Evolutionary conservation across 2,113 vertebrate genomes (phyloP).

Genomic region (Diadophis punctatus): DNA sequence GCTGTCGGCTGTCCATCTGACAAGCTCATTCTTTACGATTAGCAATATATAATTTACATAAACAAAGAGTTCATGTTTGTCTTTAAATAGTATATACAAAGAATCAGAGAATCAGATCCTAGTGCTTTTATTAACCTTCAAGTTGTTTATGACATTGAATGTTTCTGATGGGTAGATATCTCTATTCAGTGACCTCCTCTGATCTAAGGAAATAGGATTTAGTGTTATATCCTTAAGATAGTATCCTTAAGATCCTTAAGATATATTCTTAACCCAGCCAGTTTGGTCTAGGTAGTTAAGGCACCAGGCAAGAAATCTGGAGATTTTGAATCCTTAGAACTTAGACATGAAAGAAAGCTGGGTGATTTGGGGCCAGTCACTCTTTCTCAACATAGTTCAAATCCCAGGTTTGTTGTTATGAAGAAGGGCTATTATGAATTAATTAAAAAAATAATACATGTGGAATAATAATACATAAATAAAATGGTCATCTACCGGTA

Average conservation of each 20-base stretch:
- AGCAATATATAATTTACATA: neutral
- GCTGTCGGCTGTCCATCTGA: too few relatives aligned
- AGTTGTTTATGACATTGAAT: neutral
- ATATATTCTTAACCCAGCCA: neutral
- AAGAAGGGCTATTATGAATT: neutral
- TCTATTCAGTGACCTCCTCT: neutral
- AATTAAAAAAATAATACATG: too few relatives aligned
- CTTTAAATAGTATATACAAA: neutral
- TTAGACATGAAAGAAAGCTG: neutral
- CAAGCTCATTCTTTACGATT: neutral
- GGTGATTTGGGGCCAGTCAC: neutral
- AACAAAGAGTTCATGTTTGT: neutral
- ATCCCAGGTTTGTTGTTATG: neutral
- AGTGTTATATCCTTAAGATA: neutral
- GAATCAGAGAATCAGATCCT: neutral
- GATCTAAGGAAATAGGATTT: neutral
- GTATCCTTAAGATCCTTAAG: neutral
- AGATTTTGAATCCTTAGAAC: neutral
- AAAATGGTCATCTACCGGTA: neutral
- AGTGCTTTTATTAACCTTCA: neutral
- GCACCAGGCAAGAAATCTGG: neutral
- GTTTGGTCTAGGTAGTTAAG: neutral
- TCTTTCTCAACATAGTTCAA: neutral
- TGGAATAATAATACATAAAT: too few relatives aligned
- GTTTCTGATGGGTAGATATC: neutral